These are phyloP conservation scores for Steinernema hermaphroditum DNA, from an alignment of 2,888 invertebrate species.

Conservation along the genomic window DNA sequence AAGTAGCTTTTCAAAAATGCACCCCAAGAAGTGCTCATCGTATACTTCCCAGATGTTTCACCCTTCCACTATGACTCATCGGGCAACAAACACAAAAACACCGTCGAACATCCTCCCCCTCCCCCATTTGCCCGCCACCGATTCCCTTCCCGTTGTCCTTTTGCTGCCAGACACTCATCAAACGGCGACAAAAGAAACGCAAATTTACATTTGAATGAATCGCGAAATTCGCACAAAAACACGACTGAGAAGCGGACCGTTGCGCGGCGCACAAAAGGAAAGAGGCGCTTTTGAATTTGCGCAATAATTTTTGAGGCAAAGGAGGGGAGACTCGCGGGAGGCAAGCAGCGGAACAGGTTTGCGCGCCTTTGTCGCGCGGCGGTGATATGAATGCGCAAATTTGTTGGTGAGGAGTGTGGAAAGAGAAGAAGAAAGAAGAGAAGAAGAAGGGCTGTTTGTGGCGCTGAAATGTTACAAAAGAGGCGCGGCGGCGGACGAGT, in stretches of 20 bases:
- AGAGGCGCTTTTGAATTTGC: conserved; percentile 24
- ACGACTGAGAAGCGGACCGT: conserved; percentile 21
- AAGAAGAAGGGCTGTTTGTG: conserved; percentile 1
- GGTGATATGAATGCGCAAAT: conserved; percentile 29
- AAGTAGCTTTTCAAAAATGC: too few relatives aligned
- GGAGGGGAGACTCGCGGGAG: neutral
- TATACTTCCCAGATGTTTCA: too few relatives aligned
- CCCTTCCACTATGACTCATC: too few relatives aligned
- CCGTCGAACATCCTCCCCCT: neutral
- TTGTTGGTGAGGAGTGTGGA: conserved; percentile 12
- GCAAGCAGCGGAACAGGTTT: conserved; percentile 15
- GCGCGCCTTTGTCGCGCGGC: conserved; percentile 17
- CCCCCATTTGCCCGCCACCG: neutral
- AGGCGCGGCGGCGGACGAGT: neutral
- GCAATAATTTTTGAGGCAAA: conserved; percentile 25
- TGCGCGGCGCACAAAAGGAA: conserved; percentile 25
- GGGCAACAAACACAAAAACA: too few relatives aligned
- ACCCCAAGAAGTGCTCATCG: too few relatives aligned
- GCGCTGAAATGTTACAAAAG: conserved; percentile 27
- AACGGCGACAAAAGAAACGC: too few relatives aligned
- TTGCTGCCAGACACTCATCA: neutral
- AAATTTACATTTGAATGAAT: conserved; percentile 12
- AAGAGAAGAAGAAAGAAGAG: neutral
- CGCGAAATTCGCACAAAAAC: conserved; percentile 10
- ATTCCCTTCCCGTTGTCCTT: neutral